Evolutionary conservation across 2,888 invertebrate genomes (phyloP).

Genomic region (Steinernema hermaphroditum): DNA sequence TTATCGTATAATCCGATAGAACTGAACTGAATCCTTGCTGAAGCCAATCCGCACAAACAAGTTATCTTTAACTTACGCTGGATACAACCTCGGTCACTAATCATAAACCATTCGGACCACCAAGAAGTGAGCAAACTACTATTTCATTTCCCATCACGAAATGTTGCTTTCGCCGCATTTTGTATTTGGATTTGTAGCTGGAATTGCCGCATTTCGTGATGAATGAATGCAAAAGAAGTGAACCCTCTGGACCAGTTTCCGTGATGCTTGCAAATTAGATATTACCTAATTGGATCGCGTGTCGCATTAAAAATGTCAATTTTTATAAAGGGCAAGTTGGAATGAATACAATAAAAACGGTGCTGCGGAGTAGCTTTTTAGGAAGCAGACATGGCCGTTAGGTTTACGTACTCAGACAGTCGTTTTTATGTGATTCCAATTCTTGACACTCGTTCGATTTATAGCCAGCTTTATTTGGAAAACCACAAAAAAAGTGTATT

Average conservation of each 20-base stretch:
- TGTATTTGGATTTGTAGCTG: too few relatives aligned
- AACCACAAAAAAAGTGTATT: neutral
- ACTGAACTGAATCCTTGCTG: too few relatives aligned
- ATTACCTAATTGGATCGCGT: slow-evolving; percentile 21
- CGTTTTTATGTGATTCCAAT: neutral
- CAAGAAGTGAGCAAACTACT: too few relatives aligned
- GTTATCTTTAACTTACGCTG: too few relatives aligned
- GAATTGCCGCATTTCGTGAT: too few relatives aligned
- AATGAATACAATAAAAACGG: neutral
- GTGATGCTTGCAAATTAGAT: slow-evolving; percentile 16
- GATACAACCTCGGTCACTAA: too few relatives aligned
- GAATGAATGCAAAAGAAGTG: too few relatives aligned
- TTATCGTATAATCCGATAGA: too few relatives aligned
- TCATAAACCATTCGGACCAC: too few relatives aligned
- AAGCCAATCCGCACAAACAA: too few relatives aligned
- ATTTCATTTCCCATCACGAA: too few relatives aligned
- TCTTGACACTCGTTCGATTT: neutral
- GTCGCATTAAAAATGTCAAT: neutral
- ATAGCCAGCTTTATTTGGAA: neutral
- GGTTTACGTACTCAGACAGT: slow-evolving; percentile 13
- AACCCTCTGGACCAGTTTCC: neutral
- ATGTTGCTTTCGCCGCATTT: too few relatives aligned
- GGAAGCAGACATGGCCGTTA: neutral
- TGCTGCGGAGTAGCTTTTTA: neutral
- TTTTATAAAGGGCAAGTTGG: slow-evolving; percentile 17